Base-by-base conservation (phyloP, 2,797 vertebrate species). In the Oreonectes daqikongensis region DNA sequence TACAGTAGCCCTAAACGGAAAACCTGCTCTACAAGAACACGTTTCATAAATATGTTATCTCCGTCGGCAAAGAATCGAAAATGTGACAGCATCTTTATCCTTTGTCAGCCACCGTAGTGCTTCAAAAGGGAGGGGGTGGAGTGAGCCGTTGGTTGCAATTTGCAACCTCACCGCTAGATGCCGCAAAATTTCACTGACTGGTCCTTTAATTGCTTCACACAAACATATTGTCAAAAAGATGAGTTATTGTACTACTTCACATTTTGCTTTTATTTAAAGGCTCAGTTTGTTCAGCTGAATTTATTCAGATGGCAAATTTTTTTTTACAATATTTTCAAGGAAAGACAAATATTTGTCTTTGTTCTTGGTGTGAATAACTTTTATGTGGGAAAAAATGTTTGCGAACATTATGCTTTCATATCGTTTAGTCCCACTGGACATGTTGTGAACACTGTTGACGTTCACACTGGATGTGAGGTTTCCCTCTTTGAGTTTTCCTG, bases 391-490 rank as follows among this genome's bases (percentile, higher is more conserved):
- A 28, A 71, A 10, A 46, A 38, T 3, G 0, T 17, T 26, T 24
- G 40, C 15, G 12, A 32, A 61, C n/a, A 35, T 9, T 48, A n/a
- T 44, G 6, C 28, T 55, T 74, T 46, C 32, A 50, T 66, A 6
- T 44, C 24, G 15, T 46, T 24, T 50, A 48, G 48, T 75, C 35
- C 42, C 18, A 22, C 44, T 20, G 9, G 40, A 61, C 53, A 55
- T 42, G 22, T 40, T 71, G 35, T 53, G 42, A 65, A 26, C 61
- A 32, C 24, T 53, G 83, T 87, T 35, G 30, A 35, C 18, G 28
- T 35, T 89, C 90, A 88, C 86, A 82, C 15, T 75, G 38, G 69
- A 91, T 88, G 87, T 88, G 82, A 82, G 87, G 83, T 89, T 87
- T 42, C 44, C 83, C 83, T 87, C 86, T 88, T 89, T 85, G 85